Evolutionary conservation across 2,113 vertebrate genomes (phyloP).

Genomic region (Scomber japonicus): DNA sequence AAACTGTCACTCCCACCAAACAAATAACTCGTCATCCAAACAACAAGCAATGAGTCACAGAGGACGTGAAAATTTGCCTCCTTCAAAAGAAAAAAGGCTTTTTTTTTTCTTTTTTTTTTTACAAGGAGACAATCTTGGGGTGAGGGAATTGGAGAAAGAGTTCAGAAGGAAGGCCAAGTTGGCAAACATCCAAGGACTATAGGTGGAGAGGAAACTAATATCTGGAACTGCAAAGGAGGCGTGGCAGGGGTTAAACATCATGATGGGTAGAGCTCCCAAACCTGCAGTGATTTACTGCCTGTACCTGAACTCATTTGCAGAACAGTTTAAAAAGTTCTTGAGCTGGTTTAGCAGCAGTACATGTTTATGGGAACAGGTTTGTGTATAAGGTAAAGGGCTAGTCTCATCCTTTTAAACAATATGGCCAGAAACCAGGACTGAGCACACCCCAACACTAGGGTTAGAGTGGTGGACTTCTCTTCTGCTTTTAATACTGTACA

Average conservation of each 20-base stretch:
- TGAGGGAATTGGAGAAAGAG: slow-evolving; percentile 11
- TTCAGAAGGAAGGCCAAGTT: slow-evolving; percentile 1
- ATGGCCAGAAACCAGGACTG: background rate
- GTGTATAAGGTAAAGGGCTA: background rate
- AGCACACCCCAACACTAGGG: background rate
- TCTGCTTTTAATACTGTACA: too few species aligned
- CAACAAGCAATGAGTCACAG: background rate
- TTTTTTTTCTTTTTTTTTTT: background rate
- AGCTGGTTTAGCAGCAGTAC: too few species aligned
- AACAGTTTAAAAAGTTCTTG: background rate
- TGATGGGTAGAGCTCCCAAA: slow-evolving; percentile 2
- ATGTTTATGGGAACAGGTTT: background rate
- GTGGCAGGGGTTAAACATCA: slow-evolving; percentile 20
- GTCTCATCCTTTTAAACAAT: background rate
- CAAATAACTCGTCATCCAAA: background rate
- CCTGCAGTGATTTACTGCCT: background rate
- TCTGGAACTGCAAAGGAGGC: slow-evolving; percentile 1
- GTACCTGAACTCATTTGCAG: background rate
- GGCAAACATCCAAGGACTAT: background rate
- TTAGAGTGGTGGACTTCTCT: too few species aligned
- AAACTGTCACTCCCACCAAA: background rate
- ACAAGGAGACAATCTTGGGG: background rate
- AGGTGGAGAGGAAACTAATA: background rate
- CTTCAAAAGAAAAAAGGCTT: background rate
- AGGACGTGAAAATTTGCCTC: slow-evolving; percentile 1